A percentile compares a stretch with the other conserved stretches of the same genome.
Evolutionary conservation across 2,113 vertebrate genomes (phyloP).

Genomic region (Sakesphorus luctuosus): DNA sequence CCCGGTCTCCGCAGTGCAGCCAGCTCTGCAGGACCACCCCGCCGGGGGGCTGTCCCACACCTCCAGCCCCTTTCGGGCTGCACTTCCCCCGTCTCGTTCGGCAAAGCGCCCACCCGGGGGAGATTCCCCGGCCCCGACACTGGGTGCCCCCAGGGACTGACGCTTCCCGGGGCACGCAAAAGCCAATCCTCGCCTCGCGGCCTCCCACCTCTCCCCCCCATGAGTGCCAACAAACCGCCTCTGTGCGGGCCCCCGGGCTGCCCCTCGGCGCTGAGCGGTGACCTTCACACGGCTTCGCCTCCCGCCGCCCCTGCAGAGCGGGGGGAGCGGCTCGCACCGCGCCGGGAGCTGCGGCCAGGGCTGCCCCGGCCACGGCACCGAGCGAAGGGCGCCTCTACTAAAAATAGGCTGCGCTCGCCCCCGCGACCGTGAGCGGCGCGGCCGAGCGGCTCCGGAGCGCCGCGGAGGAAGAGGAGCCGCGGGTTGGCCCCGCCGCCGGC

Average conservation of each 20-base stretch:
- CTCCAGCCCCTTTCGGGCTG: fast-evolving
- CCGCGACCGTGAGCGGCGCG: too few relatives aligned
- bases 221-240: neutral
- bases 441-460: neutral
- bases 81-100: fast-evolving
- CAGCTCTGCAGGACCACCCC: neutral
- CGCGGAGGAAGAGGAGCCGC: neutral
- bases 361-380: neutral
- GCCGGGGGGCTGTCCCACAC: neutral
- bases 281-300: neutral
- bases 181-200: too few relatives aligned
- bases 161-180: fast-evolving
- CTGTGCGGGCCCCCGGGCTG: neutral
- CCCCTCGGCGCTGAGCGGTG: neutral
- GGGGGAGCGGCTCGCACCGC: neutral
- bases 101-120: neutral
- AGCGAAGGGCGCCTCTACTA: neutral
- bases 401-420: neutral
- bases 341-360: too few relatives aligned
- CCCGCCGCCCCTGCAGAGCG: neutral
- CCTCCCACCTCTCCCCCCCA: too few relatives aligned
- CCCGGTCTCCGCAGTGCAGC: fast-evolving
- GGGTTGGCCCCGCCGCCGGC: too few relatives aligned
- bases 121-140: neutral
- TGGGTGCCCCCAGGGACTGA: fast-evolving